A percentile compares a stretch with the other conserved stretches of the same genome.
phyloP scores from a whole-genome alignment of 2,888 invertebrate species.

The Zelleria hepariella region DNA sequence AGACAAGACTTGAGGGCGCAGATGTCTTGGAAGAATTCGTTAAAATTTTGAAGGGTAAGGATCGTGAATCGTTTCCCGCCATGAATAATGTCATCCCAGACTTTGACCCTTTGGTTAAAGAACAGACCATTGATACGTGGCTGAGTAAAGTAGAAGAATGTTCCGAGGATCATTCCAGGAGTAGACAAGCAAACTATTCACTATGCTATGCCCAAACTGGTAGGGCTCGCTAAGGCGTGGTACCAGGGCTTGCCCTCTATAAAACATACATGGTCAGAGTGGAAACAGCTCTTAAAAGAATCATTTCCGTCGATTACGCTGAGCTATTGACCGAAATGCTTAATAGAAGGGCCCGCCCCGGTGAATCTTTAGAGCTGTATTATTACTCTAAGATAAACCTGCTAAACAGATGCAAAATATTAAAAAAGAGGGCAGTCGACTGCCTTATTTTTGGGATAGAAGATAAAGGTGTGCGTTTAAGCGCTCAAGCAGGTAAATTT shows the following conservation, averaged over 20 bases:
- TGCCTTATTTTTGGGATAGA: slow-evolving; percentile 18
- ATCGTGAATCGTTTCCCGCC: slow-evolving; percentile 9
- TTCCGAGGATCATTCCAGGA: slow-evolving; percentile 16
- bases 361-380: slow-evolving; percentile 15
- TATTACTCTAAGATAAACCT: slow-evolving; percentile 18
- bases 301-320: slow-evolving; percentile 14
- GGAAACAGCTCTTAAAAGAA: slow-evolving; percentile 15
- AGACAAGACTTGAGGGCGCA: neutral
- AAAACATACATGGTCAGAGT: slow-evolving; percentile 16
- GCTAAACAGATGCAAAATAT: slow-evolving; percentile 17
- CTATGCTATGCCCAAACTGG: slow-evolving; percentile 17
- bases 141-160: slow-evolving; percentile 15
- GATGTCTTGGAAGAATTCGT: neutral
- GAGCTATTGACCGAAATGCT: slow-evolving; percentile 19
- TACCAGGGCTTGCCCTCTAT: slow-evolving; percentile 14
- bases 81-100: slow-evolving; percentile 12
- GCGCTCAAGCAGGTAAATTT: slow-evolving; percentile 13
- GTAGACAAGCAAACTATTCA: slow-evolving; percentile 17
- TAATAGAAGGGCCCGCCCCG: slow-evolving; percentile 9
- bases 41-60: neutral
- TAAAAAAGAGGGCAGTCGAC: slow-evolving; percentile 17
- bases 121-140: slow-evolving; percentile 12
- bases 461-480: slow-evolving; percentile 15
- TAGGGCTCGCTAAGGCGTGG: slow-evolving; percentile 14
- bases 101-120: slow-evolving; percentile 12